Base-by-base conservation (phyloP, 2,113 vertebrate species). In the Tupaia chinensis region DNA sequence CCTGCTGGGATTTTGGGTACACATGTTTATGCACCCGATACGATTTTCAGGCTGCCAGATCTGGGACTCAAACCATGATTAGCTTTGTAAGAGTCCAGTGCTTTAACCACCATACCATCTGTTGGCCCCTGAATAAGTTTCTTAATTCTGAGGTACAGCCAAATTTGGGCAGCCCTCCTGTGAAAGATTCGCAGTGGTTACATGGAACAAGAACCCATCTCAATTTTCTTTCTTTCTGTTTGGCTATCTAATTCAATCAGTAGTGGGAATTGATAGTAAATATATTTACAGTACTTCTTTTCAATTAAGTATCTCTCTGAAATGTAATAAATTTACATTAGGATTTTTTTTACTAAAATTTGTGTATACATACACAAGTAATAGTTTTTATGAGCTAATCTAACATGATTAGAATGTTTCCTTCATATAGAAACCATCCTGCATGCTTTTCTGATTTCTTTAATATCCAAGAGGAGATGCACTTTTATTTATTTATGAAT, bases 271-370 rank as follows among this genome's bases (percentile, higher is more conserved):
- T 25, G 19, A 32, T 44, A 44, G 3, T 87, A 70, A n/a, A 61
- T 68, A 14, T 91, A 23, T 54, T 73, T 9, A 56, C 54, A 85
- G 23, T 56, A 34, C 65, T 66, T 5, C 16, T 89, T 88, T 92
- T 77, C 87, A 79, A n/a, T 86, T 22, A 96, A 68, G 88, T 81
- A 56, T 6, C 63, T 87, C 32, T 93, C 56, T 92, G 70, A 92
- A 93, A 63, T 87, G 15, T 27, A 93, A 0, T 68, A 77, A 79
- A 16, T 96, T 89, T 91, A 34, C 56, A 76, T 80, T 92, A 76
- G 84, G 88, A 84, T 23, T 65, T 77, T 56, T 89, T 89, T 84
- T 22, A 77, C 22, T 89, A 81, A 91, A 95, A 70, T 93, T 78
- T 90, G 25, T 65, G 61, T 19, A 58, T 76, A n/a, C 11, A 58